A percentile compares a stretch with the other conserved stretches of the same genome.
These are phyloP conservation scores for Ptyas mucosa DNA, from an alignment of 2,113 vertebrate genomes.

Conservation along the genomic window DNA sequence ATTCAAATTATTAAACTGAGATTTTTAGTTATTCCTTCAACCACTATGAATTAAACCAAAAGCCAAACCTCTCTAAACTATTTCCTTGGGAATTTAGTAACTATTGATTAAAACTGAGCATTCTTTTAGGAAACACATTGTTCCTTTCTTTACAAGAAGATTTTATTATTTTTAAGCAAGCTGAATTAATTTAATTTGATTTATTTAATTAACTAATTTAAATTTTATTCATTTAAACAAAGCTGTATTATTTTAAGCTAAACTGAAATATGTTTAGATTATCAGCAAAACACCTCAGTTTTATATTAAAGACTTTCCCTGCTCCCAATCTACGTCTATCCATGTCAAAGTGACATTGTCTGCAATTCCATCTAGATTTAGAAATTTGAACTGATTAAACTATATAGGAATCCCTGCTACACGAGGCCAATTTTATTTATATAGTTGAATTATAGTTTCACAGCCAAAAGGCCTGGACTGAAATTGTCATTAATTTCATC, in stretches of 20 bases:
- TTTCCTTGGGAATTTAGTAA: slow-evolving; percentile 4
- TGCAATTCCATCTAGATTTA: background rate
- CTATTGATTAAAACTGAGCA: slow-evolving; percentile 21
- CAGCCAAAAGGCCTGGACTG: background rate
- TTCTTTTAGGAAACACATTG: slow-evolving; percentile 8
- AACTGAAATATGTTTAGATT: background rate
- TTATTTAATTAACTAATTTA: background rate
- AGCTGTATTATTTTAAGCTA: background rate
- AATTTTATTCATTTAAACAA: background rate
- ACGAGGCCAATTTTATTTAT: background rate
- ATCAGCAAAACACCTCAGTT: background rate
- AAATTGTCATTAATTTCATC: background rate
- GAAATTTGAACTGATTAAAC: too few relatives aligned
- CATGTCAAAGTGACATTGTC: background rate
- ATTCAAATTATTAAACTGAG: slow-evolving; percentile 18
- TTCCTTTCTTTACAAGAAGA: background rate
- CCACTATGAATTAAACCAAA: background rate
- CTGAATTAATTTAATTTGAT: background rate
- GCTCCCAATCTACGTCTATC: background rate
- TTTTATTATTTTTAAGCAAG: background rate
- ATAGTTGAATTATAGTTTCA: background rate
- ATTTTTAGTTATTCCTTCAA: slow-evolving; percentile 15
- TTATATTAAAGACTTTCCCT: background rate
- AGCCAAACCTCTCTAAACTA: background rate
- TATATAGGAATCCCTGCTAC: background rate